Conservation (phyloP, 2,888 invertebrate species). For the Epinotia demarniana region DNA sequence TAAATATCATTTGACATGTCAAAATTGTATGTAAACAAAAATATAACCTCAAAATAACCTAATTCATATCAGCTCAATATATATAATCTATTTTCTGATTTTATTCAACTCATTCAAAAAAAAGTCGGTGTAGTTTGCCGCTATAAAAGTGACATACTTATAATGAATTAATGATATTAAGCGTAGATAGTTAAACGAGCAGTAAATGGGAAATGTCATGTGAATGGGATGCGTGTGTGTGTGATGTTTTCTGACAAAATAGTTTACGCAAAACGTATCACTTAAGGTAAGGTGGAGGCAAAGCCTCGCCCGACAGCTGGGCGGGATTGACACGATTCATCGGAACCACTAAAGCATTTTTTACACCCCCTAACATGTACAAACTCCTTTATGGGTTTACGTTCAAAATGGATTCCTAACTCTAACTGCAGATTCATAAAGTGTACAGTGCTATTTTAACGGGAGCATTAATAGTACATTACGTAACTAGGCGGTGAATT, state of each 20-base stretch:
- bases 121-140: not conserved
- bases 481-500: too few species aligned
- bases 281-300: not conserved
- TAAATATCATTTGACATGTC: too few species aligned
- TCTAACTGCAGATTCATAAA: not conserved
- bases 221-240: too few species aligned
- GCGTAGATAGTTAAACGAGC: not conserved
- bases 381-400: not conserved
- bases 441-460: not conserved
- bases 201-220: not conserved
- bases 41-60: too few species aligned
- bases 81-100: too few species aligned
- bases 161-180: not conserved
- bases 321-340: conserved; percentile 17
- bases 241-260: not conserved
- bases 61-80: too few species aligned
- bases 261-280: not conserved
- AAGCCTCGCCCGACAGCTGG: conserved; percentile 1
- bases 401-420: not conserved
- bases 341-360: conserved; percentile 15
- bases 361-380: not conserved
- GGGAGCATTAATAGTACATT: not conserved
- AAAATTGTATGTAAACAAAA: too few species aligned
- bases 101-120: too few species aligned
- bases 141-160: not conserved